Evolutionary conservation across 1,140 invertebrate genomes (phyloP).

Genomic region (Drosophila lacertosa): DNA sequence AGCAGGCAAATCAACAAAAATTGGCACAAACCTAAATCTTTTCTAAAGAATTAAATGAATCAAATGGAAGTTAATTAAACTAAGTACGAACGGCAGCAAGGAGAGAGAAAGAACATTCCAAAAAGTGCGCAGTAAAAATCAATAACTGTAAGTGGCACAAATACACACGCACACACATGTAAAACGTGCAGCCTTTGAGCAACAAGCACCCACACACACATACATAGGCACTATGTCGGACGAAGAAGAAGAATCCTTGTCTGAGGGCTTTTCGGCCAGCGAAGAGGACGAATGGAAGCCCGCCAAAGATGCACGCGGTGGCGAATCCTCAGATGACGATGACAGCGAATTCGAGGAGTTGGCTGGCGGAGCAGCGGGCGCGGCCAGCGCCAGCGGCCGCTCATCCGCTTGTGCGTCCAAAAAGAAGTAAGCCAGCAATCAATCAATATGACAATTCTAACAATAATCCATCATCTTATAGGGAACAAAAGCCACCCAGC

Average conservation of each 20-base stretch:
- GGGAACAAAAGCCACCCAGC: slow-evolving; percentile 64
- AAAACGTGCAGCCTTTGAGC: slow-evolving; percentile 7
- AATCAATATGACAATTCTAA: not conserved
- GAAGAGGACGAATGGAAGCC: slow-evolving; percentile 83
- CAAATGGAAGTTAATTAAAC: slow-evolving; percentile 11
- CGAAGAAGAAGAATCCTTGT: slow-evolving; percentile 77
- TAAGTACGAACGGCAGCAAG: not conserved
- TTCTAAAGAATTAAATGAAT: not conserved
- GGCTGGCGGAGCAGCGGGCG: slow-evolving; percentile 25
- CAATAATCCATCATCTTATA: not conserved
- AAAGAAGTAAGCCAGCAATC: slow-evolving; percentile 46
- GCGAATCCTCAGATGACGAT: slow-evolving; percentile 78
- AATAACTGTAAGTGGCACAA: slow-evolving; percentile 76
- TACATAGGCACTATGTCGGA: slow-evolving; percentile 69
- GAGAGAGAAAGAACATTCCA: slow-evolving; percentile 25
- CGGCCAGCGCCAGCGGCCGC: slow-evolving; percentile 42
- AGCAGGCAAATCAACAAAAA: not conserved
- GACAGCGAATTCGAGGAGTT: slow-evolving; percentile 77
- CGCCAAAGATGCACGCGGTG: slow-evolving; percentile 66
- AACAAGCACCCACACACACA: slow-evolving; percentile 41
- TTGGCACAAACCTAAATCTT: not conserved
- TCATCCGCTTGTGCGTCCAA: slow-evolving; percentile 45
- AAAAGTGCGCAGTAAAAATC: slow-evolving; percentile 79
- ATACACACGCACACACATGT: slow-evolving; percentile 19
- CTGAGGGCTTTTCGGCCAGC: slow-evolving; percentile 80